Evolutionary conservation across 2,797 vertebrate genomes (phyloP).

Genomic region (Dendrocincla tyrannina): DNA sequence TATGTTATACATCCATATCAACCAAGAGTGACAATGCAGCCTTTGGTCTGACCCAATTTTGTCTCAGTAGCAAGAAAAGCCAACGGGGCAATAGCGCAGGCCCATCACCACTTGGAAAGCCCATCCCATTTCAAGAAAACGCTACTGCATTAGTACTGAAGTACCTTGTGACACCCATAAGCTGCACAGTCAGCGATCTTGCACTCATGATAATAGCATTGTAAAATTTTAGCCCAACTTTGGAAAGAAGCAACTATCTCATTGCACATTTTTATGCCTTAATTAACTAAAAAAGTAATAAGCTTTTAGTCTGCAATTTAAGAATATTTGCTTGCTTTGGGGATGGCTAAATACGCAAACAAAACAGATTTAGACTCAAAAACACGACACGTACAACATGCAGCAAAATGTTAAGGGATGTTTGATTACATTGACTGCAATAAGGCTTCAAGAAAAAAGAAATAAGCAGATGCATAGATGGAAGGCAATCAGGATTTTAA

Average conservation of each 20-base stretch:
- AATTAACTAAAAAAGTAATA: background rate
- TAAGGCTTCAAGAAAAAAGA: background rate
- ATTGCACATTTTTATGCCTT: background rate
- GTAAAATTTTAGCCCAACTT: background rate
- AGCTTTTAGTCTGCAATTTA: background rate
- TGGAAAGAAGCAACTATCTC: background rate
- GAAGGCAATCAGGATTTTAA: background rate
- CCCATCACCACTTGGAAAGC: background rate
- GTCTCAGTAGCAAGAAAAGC: background rate
- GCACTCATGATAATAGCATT: background rate
- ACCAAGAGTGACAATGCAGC: background rate
- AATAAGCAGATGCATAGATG: background rate
- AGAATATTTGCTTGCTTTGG: background rate
- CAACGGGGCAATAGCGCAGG: background rate
- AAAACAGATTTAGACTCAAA: background rate
- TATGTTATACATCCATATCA: background rate
- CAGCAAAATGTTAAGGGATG: background rate
- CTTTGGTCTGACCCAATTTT: background rate
- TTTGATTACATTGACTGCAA: background rate
- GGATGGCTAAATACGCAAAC: background rate
- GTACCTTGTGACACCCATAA: background rate
- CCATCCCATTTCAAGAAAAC: background rate
- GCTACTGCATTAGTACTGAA: background rate
- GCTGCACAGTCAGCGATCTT: accelerated
- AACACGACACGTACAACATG: background rate